Evolutionary conservation across 2,797 vertebrate genomes (phyloP).

Genomic region (Chaetodon trifasciatus): DNA sequence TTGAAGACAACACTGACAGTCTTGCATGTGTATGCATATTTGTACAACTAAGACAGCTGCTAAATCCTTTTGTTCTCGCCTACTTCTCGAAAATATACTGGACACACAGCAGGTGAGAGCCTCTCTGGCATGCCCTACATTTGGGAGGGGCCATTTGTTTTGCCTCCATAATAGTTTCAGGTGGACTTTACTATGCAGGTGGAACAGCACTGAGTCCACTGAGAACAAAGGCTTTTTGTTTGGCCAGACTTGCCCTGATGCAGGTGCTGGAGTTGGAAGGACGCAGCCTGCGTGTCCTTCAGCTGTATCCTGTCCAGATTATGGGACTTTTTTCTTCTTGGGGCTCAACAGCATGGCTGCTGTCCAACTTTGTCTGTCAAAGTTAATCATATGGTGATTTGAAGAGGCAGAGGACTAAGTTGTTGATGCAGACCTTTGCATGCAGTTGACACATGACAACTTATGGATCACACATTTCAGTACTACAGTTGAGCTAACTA

Average conservation of each 20-base stretch:
- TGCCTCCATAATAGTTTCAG: conserved; percentile 61
- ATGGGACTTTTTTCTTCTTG: background rate
- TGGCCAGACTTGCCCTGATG: conserved; percentile 28
- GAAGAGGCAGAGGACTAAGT: background rate
- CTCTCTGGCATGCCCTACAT: background rate
- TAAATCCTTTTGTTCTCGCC: background rate
- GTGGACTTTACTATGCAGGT: conserved; percentile 67
- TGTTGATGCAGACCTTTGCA: background rate
- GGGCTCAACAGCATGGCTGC: background rate
- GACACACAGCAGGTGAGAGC: background rate
- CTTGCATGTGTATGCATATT: background rate
- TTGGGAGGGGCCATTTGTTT: conserved; percentile 54
- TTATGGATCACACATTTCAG: background rate
- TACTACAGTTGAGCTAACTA: background rate
- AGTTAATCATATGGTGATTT: background rate
- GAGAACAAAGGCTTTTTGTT: conserved; percentile 79
- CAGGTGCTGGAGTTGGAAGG: conserved; percentile 64
- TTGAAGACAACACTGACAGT: background rate
- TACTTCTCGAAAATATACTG: background rate
- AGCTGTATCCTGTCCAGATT: conserved; percentile 16
- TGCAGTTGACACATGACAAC: background rate
- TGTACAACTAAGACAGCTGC: background rate
- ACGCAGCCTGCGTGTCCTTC: conserved; percentile 48
- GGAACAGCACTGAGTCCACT: conserved; percentile 31
- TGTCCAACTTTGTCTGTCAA: background rate